These are phyloP conservation scores for Simalia tracyae DNA, from an alignment of 2,797 vertebrate species.

Conservation along the genomic window DNA sequence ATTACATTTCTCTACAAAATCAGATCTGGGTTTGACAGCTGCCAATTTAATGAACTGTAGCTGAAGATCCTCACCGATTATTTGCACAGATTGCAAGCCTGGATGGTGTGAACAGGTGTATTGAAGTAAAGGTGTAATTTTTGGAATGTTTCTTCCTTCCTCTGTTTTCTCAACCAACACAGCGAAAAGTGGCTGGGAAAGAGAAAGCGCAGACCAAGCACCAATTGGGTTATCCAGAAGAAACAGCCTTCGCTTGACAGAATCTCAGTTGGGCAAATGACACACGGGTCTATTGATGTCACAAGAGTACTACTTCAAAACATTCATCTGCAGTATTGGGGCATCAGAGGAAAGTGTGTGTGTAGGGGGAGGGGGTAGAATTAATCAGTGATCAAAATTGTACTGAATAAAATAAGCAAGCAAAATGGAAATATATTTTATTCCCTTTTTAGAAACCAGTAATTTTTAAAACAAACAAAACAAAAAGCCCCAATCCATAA, in stretches of 20 bases:
- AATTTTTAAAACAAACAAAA: conserved; percentile 15
- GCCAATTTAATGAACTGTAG: neutral
- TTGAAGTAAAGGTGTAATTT: neutral
- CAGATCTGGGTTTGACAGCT: neutral
- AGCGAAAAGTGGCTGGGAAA: neutral
- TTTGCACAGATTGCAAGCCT: neutral
- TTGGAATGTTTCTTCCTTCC: neutral
- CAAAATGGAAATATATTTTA: neutral
- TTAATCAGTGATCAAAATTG: conserved; percentile 2
- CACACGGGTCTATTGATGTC: neutral
- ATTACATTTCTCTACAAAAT: neutral
- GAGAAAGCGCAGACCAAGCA: neutral
- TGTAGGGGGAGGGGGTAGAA: neutral
- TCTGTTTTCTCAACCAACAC: neutral
- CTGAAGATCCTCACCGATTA: neutral
- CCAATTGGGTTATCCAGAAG: neutral
- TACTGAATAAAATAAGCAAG: neutral
- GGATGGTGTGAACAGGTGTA: neutral
- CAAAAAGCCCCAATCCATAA: neutral
- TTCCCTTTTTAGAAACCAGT: conserved; percentile 49
- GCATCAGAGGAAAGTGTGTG: neutral
- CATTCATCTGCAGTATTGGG: neutral
- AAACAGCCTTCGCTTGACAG: neutral
- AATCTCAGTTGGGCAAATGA: neutral
- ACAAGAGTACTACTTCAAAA: neutral